Base-by-base conservation (phyloP, 2,888 invertebrate genomes). In the Biston betularia region DNA sequence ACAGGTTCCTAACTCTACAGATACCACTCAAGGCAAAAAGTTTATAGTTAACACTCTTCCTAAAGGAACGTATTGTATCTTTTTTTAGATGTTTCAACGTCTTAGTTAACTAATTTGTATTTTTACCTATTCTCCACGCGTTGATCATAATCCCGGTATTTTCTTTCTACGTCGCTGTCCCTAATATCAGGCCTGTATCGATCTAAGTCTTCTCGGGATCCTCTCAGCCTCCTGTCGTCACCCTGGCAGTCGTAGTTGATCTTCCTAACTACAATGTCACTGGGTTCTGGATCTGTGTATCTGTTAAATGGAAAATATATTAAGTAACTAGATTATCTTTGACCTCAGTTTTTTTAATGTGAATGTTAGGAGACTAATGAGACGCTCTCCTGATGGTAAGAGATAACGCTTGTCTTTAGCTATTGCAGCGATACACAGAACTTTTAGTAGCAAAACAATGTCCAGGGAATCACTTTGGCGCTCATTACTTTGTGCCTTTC, bases 261-360 rank as follows among this genome's bases (percentile, higher is more conserved):
- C 74, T 89, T 92, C 68, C 81, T 88, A 6, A 88, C 84, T 0
- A 88, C 76, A 50, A 92, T 89, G 35, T 93, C 93, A 70, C 91
- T 92, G 9, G 93, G 93, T 79, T 93, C 93, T 34, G 93, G 93
- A 68, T 93, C 93, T 46, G 92, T 92, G 78, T 87, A 93, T 75
- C 93, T 92, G 69, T 12, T 12, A 15, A 53, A 52, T 38, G n/a
- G n/a, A n/a, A n/a, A n/a, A n/a, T n/a, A n/a, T n/a, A n/a, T n/a
- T n/a, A 8, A 14, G 50, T 7, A 34, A 34, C 6, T 44, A 12
- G 12, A 5, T 0, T 12, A n/a, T 44, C n/a, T n/a, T n/a, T n/a
- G n/a, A n/a, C n/a, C n/a, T n/a, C n/a, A n/a, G n/a, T n/a, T n/a
- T n/a, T n/a, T n/a, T n/a, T n/a, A n/a, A n/a, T n/a, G n/a, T n/a